Percentiles rank a stretch among this genome's conserved stretches.
Evolutionary conservation across 2,113 vertebrate genomes (phyloP).

Genomic region (Brachyistius frenatus): DNA sequence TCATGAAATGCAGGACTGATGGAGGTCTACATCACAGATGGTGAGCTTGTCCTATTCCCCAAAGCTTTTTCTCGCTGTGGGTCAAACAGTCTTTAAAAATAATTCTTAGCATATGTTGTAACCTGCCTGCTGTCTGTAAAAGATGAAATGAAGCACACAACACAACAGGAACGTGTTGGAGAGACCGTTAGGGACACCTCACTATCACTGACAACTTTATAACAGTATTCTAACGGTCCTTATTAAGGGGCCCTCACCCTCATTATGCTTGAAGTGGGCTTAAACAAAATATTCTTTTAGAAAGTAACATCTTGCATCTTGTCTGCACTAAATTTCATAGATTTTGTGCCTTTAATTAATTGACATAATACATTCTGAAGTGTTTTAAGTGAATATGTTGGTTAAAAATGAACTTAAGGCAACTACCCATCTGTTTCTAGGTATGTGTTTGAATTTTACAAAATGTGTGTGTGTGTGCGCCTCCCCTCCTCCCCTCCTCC

Average conservation of each 20-base stretch:
- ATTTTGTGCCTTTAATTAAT: neutral
- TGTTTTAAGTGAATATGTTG: constrained; percentile 6
- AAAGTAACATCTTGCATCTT: neutral
- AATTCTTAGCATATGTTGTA: constrained; percentile 58
- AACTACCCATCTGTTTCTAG: constrained; percentile 44
- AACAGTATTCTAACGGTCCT: constrained; percentile 1
- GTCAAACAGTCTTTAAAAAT: constrained; percentile 63
- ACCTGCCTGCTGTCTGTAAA: constrained; percentile 21
- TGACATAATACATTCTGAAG: neutral
- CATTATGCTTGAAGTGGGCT: neutral
- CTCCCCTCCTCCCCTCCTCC: neutral
- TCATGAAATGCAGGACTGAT: constrained; percentile 52
- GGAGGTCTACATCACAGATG: constrained; percentile 75
- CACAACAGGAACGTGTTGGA: neutral
- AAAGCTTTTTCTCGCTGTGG: constrained; percentile 58
- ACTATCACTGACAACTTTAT: constrained; percentile 12
- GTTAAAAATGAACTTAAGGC: constrained; percentile 34
- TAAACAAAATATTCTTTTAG: neutral
- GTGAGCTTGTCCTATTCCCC: constrained; percentile 71
- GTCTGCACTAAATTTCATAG: neutral
- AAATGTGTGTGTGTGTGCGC: constrained; percentile 10
- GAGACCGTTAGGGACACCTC: neutral
- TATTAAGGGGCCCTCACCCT: neutral
- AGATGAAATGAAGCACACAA: constrained; percentile 15
- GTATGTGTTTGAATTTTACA: constrained; percentile 15